A percentile compares a stretch with the other conserved stretches of the same genome.
Evolutionary conservation across 2,888 invertebrate genomes (phyloP).

Genomic region (Apamea monoglypha): DNA sequence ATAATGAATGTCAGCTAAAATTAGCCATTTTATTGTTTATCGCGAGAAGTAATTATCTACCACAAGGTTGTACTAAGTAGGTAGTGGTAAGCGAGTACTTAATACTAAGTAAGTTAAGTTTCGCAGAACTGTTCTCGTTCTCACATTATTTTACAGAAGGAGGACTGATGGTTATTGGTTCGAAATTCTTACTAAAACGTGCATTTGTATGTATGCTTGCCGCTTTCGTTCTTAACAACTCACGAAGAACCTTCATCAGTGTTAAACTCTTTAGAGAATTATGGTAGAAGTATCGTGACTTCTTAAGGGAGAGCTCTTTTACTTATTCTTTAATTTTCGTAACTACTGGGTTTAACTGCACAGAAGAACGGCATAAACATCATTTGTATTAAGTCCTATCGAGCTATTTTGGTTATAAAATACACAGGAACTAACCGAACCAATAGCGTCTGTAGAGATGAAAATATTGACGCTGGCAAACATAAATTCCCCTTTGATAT

Average conservation of each 20-base stretch:
- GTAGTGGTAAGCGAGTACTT: conserved; percentile 46
- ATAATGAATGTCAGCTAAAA: conserved; percentile 37
- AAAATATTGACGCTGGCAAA: conserved; percentile 15
- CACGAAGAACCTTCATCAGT: conserved; percentile 45
- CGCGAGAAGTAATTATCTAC: conserved; percentile 55
- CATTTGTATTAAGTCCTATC: background rate
- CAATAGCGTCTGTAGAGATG: background rate
- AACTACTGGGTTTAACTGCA: background rate
- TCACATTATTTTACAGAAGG: conserved; percentile 52
- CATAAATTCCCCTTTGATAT: conserved; percentile 28
- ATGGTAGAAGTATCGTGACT: conserved; percentile 15
- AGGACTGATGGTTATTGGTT: conserved; percentile 54
- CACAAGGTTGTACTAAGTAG: conserved; percentile 56
- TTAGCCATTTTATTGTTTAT: conserved; percentile 45
- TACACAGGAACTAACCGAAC: conserved; percentile 7
- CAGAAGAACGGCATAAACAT: background rate
- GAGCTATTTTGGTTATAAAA: background rate
- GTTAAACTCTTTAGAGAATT: conserved; percentile 14
- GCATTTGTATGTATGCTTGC: conserved; percentile 54
- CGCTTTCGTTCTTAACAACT: conserved; percentile 35
- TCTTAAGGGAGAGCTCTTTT: conserved; percentile 7
- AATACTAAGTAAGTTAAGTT: conserved; percentile 20
- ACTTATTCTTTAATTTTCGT: background rate
- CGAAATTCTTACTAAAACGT: conserved; percentile 39
- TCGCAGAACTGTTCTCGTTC: conserved; percentile 47